phyloP scores from a whole-genome alignment of 2,888 invertebrate genomes.

The Epinotia ramella region DNA sequence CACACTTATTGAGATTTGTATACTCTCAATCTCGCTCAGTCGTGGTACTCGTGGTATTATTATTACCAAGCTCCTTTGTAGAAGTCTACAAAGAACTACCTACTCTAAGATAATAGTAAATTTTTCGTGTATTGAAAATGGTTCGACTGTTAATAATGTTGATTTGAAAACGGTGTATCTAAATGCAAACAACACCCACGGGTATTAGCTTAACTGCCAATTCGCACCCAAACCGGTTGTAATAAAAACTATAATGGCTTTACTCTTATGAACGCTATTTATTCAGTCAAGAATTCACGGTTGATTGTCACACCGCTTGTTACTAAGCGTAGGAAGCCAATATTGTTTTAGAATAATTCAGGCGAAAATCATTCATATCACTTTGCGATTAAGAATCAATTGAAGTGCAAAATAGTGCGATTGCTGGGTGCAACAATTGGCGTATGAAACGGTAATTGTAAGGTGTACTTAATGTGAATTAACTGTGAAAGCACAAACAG shows the following conservation, averaged over 20 bases:
- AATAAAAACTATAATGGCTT: slow-evolving; percentile 26
- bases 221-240: slow-evolving; percentile 11
- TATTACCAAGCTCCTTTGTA: too few species aligned
- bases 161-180: slow-evolving; percentile 1
- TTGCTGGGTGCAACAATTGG: slow-evolving; percentile 29
- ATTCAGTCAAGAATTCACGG: slow-evolving; percentile 34
- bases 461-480: slow-evolving; percentile 11
- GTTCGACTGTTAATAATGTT: not conserved
- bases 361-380: slow-evolving; percentile 13
- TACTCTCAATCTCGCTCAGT: too few species aligned
- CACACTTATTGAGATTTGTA: too few species aligned
- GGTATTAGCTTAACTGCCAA: slow-evolving; percentile 1
- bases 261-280: slow-evolving; percentile 5
- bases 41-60: too few species aligned
- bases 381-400: not conserved
- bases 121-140: not conserved
- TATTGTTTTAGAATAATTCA: not conserved
- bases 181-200: slow-evolving; percentile 33
- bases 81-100: too few species aligned
- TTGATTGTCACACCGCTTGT: slow-evolving; percentile 31
- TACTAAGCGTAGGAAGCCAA: slow-evolving; percentile 26
- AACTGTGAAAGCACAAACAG: slow-evolving; percentile 20
- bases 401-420: not conserved
- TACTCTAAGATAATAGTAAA: too few species aligned
- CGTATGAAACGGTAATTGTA: slow-evolving; percentile 35